Evolutionary conservation across 2,113 vertebrate species (phyloP).

Genomic region (Pandion haliaetus): DNA sequence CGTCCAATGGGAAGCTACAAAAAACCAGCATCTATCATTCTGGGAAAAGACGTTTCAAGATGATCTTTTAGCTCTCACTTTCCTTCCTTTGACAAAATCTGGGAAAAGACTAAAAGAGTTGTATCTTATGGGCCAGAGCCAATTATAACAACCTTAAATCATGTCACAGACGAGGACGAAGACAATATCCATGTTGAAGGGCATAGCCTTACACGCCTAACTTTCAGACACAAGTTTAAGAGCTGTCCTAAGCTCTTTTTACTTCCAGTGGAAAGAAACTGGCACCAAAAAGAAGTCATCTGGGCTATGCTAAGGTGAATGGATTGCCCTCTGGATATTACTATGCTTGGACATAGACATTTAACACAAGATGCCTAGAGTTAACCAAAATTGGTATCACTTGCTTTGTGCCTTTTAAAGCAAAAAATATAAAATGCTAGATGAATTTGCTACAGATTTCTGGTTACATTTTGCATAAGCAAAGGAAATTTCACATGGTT

Average conservation of each 20-base stretch:
- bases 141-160: background rate
- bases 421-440: background rate
- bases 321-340: background rate
- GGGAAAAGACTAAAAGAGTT: background rate
- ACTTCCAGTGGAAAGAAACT: background rate
- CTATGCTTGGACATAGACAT: accelerated
- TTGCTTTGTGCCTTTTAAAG: background rate
- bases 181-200: background rate
- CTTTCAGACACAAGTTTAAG: background rate
- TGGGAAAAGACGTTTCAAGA: background rate
- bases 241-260: background rate
- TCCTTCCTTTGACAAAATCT: background rate
- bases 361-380: background rate
- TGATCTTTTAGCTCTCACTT: background rate
- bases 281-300: background rate
- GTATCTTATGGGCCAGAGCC: background rate
- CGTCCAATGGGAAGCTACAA: constrained; percentile 87
- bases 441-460: background rate
- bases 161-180: background rate
- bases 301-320: background rate
- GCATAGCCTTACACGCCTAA: background rate
- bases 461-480: background rate
- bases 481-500: background rate
- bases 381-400: background rate
- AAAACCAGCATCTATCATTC: background rate